phyloP scores from a whole-genome alignment of 1,140 invertebrate genomes.

The Trinorchestia longiramus region DNA sequence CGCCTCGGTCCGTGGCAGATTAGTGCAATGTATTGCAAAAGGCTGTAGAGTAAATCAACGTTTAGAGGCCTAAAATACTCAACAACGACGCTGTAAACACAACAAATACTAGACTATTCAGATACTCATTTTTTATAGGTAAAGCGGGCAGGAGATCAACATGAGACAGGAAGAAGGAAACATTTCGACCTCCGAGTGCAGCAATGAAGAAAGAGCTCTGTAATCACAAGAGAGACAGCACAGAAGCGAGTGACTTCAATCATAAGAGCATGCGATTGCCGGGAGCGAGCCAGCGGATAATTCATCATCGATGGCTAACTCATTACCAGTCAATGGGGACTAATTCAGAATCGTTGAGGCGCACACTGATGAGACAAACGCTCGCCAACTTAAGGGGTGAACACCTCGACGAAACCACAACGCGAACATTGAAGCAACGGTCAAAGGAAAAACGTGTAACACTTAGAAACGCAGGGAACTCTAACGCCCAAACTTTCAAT shows the following conservation, averaged over 20 bases:
- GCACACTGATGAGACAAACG: background rate
- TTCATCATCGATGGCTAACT: conserved; percentile 45
- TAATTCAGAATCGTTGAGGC: conserved; percentile 3
- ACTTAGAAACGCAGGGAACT: background rate
- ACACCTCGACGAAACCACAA: background rate
- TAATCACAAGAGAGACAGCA: background rate
- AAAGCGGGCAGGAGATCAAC: background rate
- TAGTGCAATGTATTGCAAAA: background rate
- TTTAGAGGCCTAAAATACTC: too few relatives aligned
- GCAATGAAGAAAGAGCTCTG: background rate
- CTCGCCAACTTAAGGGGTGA: background rate
- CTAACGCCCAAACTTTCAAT: background rate
- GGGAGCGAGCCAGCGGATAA: background rate
- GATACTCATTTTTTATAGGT: too few relatives aligned
- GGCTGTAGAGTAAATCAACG: background rate
- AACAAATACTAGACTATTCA: too few relatives aligned
- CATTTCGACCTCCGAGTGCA: background rate
- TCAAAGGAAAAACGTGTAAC: background rate
- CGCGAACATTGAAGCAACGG: background rate
- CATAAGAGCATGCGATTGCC: background rate
- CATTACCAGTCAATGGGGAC: conserved; percentile 42
- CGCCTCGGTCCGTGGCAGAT: too few relatives aligned
- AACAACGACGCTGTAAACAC: too few relatives aligned
- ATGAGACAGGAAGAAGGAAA: background rate
- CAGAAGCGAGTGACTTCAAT: background rate